phyloP scores from a whole-genome alignment of 2,888 invertebrate genomes.

The Mimas tiliae region DNA sequence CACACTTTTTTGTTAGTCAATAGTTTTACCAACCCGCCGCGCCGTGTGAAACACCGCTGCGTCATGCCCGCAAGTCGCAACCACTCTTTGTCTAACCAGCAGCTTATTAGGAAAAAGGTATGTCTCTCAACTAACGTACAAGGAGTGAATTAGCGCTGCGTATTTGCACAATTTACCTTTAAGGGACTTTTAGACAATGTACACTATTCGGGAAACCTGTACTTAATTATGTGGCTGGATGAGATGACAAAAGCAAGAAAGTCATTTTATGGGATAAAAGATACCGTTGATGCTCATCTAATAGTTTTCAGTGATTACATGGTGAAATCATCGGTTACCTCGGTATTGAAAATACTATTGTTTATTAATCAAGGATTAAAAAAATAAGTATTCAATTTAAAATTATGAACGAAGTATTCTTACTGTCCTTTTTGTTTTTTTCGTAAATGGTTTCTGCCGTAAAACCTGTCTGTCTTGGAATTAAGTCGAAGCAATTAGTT shows the following conservation, averaged over 20 bases:
- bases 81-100: constrained; percentile 4
- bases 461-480: too few species aligned
- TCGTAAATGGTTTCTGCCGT: too few species aligned
- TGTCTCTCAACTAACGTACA: not conserved
- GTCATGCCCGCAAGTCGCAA: constrained; percentile 2
- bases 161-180: constrained; percentile 18
- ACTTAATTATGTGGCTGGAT: not conserved
- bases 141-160: constrained; percentile 2
- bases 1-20: constrained; percentile 14
- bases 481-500: too few species aligned
- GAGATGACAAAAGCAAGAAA: not conserved
- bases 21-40: not conserved
- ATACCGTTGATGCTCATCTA: too few species aligned
- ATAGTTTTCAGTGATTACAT: too few species aligned
- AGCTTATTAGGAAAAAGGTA: constrained; percentile 17
- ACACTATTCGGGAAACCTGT: not conserved
- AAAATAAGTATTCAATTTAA: too few species aligned
- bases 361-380: too few species aligned
- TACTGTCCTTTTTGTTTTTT: too few species aligned
- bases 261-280: not conserved
- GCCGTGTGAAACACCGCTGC: constrained; percentile 4
- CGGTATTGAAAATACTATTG: too few species aligned
- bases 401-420: too few species aligned
- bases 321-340: too few species aligned
- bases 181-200: not conserved